These are phyloP conservation scores for Gila orcuttii DNA, from an alignment of 2,113 vertebrate genomes.

Conservation along the genomic window DNA sequence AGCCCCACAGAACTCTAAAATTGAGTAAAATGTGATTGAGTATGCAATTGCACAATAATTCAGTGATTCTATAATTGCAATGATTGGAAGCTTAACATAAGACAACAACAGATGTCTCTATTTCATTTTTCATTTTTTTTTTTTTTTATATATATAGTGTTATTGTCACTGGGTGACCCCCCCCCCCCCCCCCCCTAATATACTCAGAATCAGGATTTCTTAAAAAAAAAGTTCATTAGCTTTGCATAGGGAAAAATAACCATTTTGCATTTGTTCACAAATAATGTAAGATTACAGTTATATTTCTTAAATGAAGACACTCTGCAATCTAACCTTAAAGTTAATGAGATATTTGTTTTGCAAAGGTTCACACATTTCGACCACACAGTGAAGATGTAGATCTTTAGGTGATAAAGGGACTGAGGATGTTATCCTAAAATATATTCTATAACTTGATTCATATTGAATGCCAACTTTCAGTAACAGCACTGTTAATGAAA, in stretches of 20 bases:
- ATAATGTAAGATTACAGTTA: not conserved
- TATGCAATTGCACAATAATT: too few relatives aligned
- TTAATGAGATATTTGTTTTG: not conserved
- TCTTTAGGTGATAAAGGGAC: not conserved
- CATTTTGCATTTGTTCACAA: too few relatives aligned
- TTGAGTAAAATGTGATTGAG: too few relatives aligned
- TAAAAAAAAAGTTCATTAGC: not conserved
- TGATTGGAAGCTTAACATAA: not conserved
- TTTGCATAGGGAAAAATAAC: not conserved
- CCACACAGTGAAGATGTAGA: not conserved
- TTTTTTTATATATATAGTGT: not conserved
- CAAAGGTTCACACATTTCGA: not conserved
- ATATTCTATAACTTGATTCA: slow-evolving; percentile 36
- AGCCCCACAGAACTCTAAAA: not conserved
- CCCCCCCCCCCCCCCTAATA: too few relatives aligned
- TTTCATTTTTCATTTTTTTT: not conserved
- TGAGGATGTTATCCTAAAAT: slow-evolving; percentile 15
- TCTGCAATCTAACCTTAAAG: not conserved
- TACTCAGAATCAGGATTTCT: too few relatives aligned
- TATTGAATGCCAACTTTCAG: slow-evolving; percentile 1
- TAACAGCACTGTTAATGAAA: slow-evolving; percentile 50
- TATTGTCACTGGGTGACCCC: not conserved
- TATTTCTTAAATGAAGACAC: not conserved
- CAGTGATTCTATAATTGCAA: too few relatives aligned
- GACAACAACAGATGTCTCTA: too few relatives aligned